A percentile compares a stretch with the other conserved stretches of the same genome.
phyloP scores from a whole-genome alignment of 2,113 vertebrate genomes.

The Hassar affinis region DNA sequence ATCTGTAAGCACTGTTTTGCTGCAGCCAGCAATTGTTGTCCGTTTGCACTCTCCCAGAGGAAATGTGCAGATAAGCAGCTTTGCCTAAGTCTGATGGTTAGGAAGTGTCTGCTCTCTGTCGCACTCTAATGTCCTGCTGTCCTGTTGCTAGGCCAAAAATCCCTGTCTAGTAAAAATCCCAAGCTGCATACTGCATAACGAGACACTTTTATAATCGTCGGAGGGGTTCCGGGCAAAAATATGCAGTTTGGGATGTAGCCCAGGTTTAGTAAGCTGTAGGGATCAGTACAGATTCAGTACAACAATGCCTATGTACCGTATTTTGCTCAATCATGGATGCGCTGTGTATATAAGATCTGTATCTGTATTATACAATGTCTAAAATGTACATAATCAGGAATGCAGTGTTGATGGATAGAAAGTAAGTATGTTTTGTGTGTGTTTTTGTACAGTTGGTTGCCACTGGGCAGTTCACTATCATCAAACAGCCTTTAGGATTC shows the following conservation, averaged over 20 bases:
- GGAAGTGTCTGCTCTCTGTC: constrained; percentile 48
- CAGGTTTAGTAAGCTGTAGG: neutral
- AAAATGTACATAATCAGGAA: neutral
- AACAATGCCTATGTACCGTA: neutral
- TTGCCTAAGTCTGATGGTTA: constrained; percentile 68
- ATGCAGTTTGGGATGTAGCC: neutral
- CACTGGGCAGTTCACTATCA: constrained; percentile 82
- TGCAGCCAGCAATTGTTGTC: constrained; percentile 26
- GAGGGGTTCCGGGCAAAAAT: neutral
- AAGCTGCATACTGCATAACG: constrained; percentile 3
- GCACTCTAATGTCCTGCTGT: constrained; percentile 20
- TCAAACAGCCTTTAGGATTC: constrained; percentile 89
- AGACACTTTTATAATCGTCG: too few relatives aligned
- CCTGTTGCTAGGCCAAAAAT: neutral
- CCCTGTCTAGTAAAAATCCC: neutral
- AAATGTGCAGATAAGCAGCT: constrained; percentile 68
- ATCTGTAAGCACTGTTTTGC: constrained; percentile 5
- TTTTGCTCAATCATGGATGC: neutral
- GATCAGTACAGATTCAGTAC: neutral
- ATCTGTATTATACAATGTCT: neutral
- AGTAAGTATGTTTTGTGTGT: neutral
- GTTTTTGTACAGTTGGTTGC: constrained; percentile 74
- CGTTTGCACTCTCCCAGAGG: constrained; percentile 38
- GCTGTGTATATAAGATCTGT: neutral
- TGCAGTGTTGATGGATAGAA: neutral